Evolutionary conservation across 2,888 invertebrate genomes (phyloP), one percentile per base, ranked within the genome.

Genomic region (Hirtodrosophila histrioides): DNA sequence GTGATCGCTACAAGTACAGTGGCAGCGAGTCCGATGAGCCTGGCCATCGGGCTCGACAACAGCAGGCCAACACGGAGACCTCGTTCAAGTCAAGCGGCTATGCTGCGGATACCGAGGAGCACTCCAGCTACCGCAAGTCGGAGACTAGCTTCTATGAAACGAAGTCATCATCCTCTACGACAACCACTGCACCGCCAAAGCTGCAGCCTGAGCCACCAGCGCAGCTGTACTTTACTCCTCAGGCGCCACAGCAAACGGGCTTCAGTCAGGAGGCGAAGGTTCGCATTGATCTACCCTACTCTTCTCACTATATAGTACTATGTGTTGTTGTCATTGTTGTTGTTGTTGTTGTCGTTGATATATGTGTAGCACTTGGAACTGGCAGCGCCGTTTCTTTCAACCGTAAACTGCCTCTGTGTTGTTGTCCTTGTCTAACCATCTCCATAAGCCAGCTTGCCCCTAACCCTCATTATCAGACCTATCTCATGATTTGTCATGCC

Each of bases 21-120:
- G 94, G 93, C 67, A 94, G 94, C 77, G 94, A 95, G 76, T 93
- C 92, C 10, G 94, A 95, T 75, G 94, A 94, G 24, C 85, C 74
- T 0, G 73, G 53, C 29, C 40, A 65, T 11, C 64, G 92, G 50
- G 76, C 65, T 0, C 75, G 71, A 0, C 71, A 66, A 86, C 91
- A 9, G 91, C 92, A 35, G 89, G 92, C 62, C 37, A 62, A 65
- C 48, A 55, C 49, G 48, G 81, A 86, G 58, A 51, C 70, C 0
- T 81, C 83, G 2, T 83, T 86, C 11, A 91, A 90, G 72, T 88
- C 91, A 63, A 94, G 94, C 79, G 95, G 95, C 9, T 95, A 95
- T 81, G 94, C 94, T 91, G 95, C 95, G 2, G 95, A 95, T 82
- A 95, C 95, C 0, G 95, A 95, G 75, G 95, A 95, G 75, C 94